Conservation (phyloP, 2,113 vertebrate species). For the Microtus richardsoni region DNA sequence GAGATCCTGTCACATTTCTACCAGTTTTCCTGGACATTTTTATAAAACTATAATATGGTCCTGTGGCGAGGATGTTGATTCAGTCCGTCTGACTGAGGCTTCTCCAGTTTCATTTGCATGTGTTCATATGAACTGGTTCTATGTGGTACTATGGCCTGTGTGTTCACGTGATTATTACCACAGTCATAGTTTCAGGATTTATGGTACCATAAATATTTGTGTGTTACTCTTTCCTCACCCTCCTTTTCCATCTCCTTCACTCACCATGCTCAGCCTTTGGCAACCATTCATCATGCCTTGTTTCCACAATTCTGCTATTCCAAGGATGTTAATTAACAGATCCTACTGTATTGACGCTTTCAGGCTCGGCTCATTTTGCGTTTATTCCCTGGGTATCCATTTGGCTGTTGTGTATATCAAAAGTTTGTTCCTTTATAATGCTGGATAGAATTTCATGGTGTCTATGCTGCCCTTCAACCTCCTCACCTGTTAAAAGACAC, state of each 20-base stretch:
- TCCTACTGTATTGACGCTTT: background rate
- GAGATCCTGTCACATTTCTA: background rate
- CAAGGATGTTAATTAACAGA: background rate
- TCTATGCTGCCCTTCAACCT: background rate
- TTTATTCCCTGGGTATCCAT: background rate
- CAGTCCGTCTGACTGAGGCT: background rate
- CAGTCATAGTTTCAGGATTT: constrained; percentile 1
- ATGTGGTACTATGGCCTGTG: background rate
- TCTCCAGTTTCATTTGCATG: background rate
- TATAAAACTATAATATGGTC: background rate
- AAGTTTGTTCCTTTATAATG: constrained; percentile 22
- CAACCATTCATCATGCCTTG: background rate
- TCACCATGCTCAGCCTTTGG: background rate
- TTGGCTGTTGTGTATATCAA: background rate
- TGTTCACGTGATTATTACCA: background rate
- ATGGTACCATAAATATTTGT: background rate
- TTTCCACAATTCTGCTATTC: constrained; percentile 33
- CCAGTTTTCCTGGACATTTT: background rate
- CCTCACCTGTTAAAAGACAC: background rate
- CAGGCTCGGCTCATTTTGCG: background rate
- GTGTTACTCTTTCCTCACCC: background rate
- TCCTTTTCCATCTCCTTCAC: background rate
- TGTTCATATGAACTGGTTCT: background rate
- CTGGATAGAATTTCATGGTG: background rate
- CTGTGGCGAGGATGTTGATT: background rate